Percentiles rank a stretch among this genome's conserved stretches.
These are phyloP conservation scores for Lottia scabra DNA, from an alignment of 2,888 invertebrate genomes.

Conservation along the genomic window DNA sequence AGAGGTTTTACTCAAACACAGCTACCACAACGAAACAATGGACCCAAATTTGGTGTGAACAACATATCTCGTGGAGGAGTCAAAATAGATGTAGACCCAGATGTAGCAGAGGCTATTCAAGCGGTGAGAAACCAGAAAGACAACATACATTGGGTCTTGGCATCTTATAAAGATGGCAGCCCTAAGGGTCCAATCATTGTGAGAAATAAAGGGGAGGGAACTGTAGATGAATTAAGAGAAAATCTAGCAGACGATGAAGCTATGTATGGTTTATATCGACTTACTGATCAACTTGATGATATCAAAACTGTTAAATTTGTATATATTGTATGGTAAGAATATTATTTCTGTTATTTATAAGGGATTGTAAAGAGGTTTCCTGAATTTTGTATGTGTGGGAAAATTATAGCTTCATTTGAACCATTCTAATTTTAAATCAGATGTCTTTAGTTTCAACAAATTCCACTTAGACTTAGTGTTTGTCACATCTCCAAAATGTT, in stretches of 20 bases:
- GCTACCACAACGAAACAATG: constrained; percentile 45
- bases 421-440: too few species aligned
- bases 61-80: constrained; percentile 52
- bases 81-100: constrained; percentile 41
- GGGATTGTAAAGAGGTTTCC: too few species aligned
- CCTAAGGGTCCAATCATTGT: constrained; percentile 50
- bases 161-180: constrained; percentile 45
- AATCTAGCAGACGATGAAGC: constrained; percentile 49
- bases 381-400: too few species aligned
- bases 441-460: too few species aligned
- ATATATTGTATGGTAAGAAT: constrained; percentile 62
- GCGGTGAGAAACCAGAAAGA: constrained; percentile 50
- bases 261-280: constrained; percentile 62
- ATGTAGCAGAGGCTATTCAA: constrained; percentile 40
- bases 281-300: constrained; percentile 60
- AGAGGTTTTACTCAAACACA: constrained; percentile 63
- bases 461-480: too few species aligned
- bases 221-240: constrained; percentile 48
- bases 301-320: constrained; percentile 67
- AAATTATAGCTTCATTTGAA: too few species aligned
- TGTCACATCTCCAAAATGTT: too few species aligned
- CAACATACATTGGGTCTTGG: constrained; percentile 47
- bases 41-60: constrained; percentile 45
- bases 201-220: constrained; percentile 51
- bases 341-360: too few species aligned